phyloP scores from a whole-genome alignment of 2,797 vertebrate genomes.

The Dromococcyx pavoninus region DNA sequence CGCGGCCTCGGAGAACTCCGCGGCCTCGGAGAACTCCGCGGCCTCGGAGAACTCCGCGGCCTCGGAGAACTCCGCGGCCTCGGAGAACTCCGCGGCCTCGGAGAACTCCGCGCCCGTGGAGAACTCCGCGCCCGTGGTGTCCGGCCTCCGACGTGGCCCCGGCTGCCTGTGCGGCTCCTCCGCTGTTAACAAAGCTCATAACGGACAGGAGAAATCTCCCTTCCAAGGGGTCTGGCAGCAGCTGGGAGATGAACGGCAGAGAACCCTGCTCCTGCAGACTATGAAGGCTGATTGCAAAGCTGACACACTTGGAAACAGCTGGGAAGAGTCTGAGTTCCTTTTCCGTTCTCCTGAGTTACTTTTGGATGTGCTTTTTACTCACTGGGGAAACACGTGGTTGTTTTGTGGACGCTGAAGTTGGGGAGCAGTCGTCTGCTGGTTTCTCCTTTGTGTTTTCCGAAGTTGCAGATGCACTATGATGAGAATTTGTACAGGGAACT shows the following conservation, averaged over 20 bases:
- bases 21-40: fast-evolving
- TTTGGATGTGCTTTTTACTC: neutral
- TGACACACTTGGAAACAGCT: neutral
- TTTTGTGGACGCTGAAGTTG: neutral
- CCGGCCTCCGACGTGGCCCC: neutral
- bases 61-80: fast-evolving
- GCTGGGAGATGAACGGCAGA: neutral
- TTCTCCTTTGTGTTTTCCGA: neutral
- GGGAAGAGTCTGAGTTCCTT: neutral
- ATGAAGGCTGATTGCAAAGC: neutral
- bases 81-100: fast-evolving
- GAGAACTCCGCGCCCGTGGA: too few species aligned
- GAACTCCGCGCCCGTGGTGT: too few species aligned
- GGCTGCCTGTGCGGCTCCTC: neutral
- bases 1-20: fast-evolving
- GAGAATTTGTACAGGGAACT: neutral
- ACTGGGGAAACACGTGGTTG: fast-evolving
- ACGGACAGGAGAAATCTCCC: neutral
- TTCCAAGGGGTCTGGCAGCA: neutral
- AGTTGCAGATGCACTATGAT: fast-evolving
- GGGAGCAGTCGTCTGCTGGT: neutral
- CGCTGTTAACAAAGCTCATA: neutral
- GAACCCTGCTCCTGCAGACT: neutral
- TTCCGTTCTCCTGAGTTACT: neutral
- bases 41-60: fast-evolving